Evolutionary conservation across 1,140 invertebrate species (phyloP).

Genomic region (Zaprionus capensis): DNA sequence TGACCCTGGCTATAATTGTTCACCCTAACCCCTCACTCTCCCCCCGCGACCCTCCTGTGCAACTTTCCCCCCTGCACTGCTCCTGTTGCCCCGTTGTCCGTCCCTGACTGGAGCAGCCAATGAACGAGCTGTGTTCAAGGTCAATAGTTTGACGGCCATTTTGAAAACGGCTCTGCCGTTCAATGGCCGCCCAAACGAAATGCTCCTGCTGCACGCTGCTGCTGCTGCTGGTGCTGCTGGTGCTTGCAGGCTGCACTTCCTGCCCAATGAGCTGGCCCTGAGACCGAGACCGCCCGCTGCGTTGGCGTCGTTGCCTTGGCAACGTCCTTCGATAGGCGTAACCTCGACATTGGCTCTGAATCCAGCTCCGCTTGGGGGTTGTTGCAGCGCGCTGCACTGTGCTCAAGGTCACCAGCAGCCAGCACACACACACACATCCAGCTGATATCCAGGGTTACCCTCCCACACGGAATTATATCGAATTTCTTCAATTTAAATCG

Average conservation of each 20-base stretch:
- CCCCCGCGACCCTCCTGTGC: background rate
- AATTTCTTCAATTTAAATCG: conserved; percentile 3
- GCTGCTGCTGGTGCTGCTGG: conserved; percentile 32
- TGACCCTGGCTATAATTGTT: conserved; percentile 19
- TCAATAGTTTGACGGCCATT: conserved; percentile 76
- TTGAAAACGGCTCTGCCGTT: conserved; percentile 62
- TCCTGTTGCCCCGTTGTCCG: background rate
- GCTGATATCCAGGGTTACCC: conserved; percentile 27
- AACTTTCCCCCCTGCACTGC: background rate
- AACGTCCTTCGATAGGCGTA: conserved; percentile 75
- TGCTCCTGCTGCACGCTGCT: background rate
- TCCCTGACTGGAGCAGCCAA: conserved; percentile 43
- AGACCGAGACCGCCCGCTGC: conserved; percentile 28
- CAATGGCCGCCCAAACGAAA: conserved; percentile 65
- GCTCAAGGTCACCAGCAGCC: conserved; percentile 54
- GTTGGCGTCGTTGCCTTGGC: conserved; percentile 60
- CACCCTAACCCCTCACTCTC: background rate
- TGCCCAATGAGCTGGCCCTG: conserved; percentile 73
- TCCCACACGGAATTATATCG: conserved; percentile 2
- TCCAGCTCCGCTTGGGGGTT: conserved; percentile 55
- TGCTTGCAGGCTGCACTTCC: conserved; percentile 61
- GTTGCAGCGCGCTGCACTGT: conserved; percentile 39
- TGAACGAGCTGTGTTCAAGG: conserved; percentile 60
- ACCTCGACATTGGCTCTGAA: conserved; percentile 73
- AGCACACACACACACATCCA: conserved; percentile 28